Conservation (phyloP, 2,888 invertebrate species). For the Cheilosia impressa region DNA sequence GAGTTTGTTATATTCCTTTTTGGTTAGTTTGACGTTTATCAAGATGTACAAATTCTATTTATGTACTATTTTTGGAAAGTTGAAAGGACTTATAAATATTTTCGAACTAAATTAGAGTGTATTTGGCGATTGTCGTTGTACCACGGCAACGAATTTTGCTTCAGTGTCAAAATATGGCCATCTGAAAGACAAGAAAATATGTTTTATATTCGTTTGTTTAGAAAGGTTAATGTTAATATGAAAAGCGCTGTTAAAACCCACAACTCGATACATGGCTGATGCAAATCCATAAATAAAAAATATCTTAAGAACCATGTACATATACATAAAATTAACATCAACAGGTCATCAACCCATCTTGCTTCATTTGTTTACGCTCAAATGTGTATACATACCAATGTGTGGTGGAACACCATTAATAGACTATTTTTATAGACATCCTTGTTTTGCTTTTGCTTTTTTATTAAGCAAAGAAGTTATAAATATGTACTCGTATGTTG, state of each 20-base stretch:
- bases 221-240: neutral
- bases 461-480: no score
- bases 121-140: slow-evolving; percentile 46
- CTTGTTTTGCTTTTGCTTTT: no score
- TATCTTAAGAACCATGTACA: neutral
- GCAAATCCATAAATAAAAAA: no score
- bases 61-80: slow-evolving; percentile 35
- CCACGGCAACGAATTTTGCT: slow-evolving; percentile 33
- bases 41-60: slow-evolving; percentile 6
- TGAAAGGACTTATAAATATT: slow-evolving; percentile 20
- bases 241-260: neutral
- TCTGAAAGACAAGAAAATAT: slow-evolving; percentile 27
- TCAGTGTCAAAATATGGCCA: slow-evolving; percentile 29
- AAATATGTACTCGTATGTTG: no score
- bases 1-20: slow-evolving; percentile 6
- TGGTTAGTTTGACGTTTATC: slow-evolving; percentile 12
- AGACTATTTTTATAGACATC: no score
- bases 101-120: slow-evolving; percentile 18
- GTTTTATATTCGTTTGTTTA: neutral
- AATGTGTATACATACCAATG: no score
- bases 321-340: neutral
- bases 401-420: no score
- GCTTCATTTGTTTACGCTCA: neutral
- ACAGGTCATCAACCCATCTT: slow-evolving; percentile 11
- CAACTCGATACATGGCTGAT: no score